A percentile compares a stretch with the other conserved stretches of the same genome.
Evolutionary conservation across 2,888 invertebrate species (phyloP).

Genomic region (Synergus gifuensis): DNA sequence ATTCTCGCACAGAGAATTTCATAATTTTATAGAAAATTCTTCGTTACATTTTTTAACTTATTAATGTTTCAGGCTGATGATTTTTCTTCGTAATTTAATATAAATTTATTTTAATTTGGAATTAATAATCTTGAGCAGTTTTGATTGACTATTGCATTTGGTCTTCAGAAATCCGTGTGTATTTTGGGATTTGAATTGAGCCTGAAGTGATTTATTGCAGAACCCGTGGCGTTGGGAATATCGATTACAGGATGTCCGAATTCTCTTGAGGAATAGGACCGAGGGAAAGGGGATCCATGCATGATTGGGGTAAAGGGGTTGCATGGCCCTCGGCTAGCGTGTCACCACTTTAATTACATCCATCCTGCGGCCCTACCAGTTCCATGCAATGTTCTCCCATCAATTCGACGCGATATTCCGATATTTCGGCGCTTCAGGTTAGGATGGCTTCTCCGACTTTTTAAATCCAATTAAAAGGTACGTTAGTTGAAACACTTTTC

Average conservation of each 20-base stretch:
- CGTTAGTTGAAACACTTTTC: not conserved
- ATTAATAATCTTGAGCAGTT: not conserved
- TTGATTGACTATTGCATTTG: not conserved
- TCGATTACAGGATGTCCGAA: constrained; percentile 74
- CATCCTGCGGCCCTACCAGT: constrained; percentile 66
- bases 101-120: not conserved
- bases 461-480: constrained; percentile 37
- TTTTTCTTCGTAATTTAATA: too few species aligned
- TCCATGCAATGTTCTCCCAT: constrained; percentile 50
- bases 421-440: constrained; percentile 29
- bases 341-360: constrained; percentile 76
- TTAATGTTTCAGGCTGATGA: too few species aligned
- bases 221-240: constrained; percentile 51
- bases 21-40: too few species aligned
- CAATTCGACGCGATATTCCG: constrained; percentile 38
- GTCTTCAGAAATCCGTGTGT: not conserved
- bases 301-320: constrained; percentile 68
- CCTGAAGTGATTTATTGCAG: constrained; percentile 33
- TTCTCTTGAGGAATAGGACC: constrained; percentile 70
- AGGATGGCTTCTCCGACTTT: constrained; percentile 5
- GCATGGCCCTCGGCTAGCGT: constrained; percentile 71
- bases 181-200: not conserved
- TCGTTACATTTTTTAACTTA: too few species aligned
- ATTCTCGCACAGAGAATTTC: not conserved
- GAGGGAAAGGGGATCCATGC: constrained; percentile 66